phyloP scores from a whole-genome alignment of 2,113 vertebrate species.

The Variabilichromis moorii region DNA sequence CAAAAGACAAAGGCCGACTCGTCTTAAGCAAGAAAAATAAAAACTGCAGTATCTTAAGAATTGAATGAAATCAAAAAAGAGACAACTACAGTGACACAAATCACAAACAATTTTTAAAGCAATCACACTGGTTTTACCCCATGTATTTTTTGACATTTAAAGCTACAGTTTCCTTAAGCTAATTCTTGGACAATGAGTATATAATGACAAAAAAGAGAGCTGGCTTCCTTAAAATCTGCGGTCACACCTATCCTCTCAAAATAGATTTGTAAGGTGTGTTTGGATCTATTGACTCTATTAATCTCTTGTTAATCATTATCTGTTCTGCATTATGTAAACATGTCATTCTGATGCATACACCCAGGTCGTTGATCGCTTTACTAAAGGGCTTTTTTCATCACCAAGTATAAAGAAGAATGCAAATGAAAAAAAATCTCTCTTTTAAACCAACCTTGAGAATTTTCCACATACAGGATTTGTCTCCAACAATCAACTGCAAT shows the following conservation, averaged over 20 bases:
- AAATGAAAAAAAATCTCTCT: not conserved
- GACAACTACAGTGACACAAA: not conserved
- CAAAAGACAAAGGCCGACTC: not conserved
- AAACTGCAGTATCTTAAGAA: not conserved
- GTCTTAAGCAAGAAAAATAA: not conserved
- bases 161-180: not conserved
- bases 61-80: not conserved
- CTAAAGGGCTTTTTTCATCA: slow-evolving; percentile 28
- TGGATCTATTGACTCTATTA: slow-evolving; percentile 8
- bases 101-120: not conserved
- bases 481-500: not conserved
- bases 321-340: slow-evolving; percentile 16
- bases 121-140: not conserved
- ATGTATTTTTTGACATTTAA: not conserved
- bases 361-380: slow-evolving; percentile 31
- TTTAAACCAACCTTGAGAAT: slow-evolving; percentile 19
- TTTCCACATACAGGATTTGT: not conserved
- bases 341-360: slow-evolving; percentile 23
- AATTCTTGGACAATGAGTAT: not conserved
- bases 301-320: slow-evolving; percentile 24
- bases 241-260: not conserved
- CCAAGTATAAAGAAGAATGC: slow-evolving; percentile 1
- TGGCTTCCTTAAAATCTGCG: not conserved
- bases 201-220: not conserved
- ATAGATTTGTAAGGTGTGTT: not conserved